A percentile compares a stretch with the other conserved stretches of the same genome.
Evolutionary conservation across 2,113 vertebrate species (phyloP).

Genomic region (Callopanchax toddi): DNA sequence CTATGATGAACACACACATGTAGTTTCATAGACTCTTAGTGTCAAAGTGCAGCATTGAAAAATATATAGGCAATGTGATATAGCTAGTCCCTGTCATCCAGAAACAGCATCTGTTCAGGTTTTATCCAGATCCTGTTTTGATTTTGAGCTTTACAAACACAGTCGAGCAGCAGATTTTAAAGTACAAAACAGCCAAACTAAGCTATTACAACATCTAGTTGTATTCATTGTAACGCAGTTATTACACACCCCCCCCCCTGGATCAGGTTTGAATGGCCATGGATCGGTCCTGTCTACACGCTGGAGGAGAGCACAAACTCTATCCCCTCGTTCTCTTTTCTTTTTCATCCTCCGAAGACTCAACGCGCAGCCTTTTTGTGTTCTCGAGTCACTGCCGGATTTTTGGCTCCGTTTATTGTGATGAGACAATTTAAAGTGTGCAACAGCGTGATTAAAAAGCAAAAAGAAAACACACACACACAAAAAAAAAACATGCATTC

Average conservation of each 20-base stretch:
- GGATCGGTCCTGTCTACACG: constrained; percentile 37
- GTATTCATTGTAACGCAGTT: constrained; percentile 61
- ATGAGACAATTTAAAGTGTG: constrained; percentile 42
- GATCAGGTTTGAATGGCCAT: constrained; percentile 38
- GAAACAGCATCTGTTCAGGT: constrained; percentile 43
- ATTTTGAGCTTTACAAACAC: constrained; percentile 38
- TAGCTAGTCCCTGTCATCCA: constrained; percentile 72
- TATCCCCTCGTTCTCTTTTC: constrained; percentile 31
- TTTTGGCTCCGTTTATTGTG: constrained; percentile 40
- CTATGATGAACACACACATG: constrained; percentile 63
- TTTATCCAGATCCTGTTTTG: constrained; percentile 45
- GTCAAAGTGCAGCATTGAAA: constrained; percentile 45
- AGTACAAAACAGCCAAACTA: constrained; percentile 52
- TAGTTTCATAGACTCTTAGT: constrained; percentile 56
- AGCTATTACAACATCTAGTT: constrained; percentile 62
- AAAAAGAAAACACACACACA: too few relatives aligned
- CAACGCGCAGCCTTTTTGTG: constrained; percentile 37
- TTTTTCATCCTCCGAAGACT: constrained; percentile 40
- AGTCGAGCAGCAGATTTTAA: constrained; percentile 44
- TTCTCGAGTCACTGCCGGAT: constrained; percentile 36
- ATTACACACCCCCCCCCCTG: constrained; percentile 44
- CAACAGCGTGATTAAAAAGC: constrained; percentile 48
- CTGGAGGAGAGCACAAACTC: constrained; percentile 25
- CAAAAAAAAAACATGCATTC: constrained; percentile 65
- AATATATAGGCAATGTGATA: constrained; percentile 71